Evolutionary conservation across 2,113 vertebrate genomes (phyloP), one percentile per base, ranked within the genome.

Genomic region (Cardinalis cardinalis): DNA sequence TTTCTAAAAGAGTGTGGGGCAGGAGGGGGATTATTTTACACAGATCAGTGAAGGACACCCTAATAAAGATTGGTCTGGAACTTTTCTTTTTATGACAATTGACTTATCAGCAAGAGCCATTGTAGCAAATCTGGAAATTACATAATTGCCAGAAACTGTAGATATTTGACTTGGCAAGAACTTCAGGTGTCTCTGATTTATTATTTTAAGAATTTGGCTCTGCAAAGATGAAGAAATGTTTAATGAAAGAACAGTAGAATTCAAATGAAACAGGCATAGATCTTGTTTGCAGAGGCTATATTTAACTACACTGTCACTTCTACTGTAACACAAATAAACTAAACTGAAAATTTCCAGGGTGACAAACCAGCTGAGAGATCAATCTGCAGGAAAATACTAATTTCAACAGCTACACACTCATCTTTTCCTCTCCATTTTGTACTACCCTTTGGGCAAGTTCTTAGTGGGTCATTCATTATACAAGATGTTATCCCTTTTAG

Each of bases 141-240:
- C 97, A 97, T 98, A 98, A 98, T 98, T 98, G 97, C 97, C 96
- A 98, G 97, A 98, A 98, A 98, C 97, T 95, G 91, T 97, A 98
- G 98, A 97, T 98, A 98, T 98, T 98, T 98, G 94, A 95, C 97
- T 98, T 98, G 98, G 98, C 98, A 98, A 96, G 94, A 96, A 71
- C 80, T 80, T 92, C 89, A 92, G 92, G 82, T 97, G 97, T 97
- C 96, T 97, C 97, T 97, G 97, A 98, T 98, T 98, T 98, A 98
- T 98, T 98, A 97, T 98, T 97, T 49, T 97, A 98, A 98, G 97
- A 97, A 97, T 97, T 96, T 97, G 96, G 96, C 97, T 97, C 96
- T 85, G 71, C 90, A 96, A 95, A 97, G 96, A 98, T 97, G 97
- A 98, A 98, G 97, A 98, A 97, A 97, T 97, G 96, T 98, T 98